Evolutionary conservation across 2,113 vertebrate species (phyloP), one percentile per base, ranked within the genome.

Genomic region (Syngnathus typhle): DNA sequence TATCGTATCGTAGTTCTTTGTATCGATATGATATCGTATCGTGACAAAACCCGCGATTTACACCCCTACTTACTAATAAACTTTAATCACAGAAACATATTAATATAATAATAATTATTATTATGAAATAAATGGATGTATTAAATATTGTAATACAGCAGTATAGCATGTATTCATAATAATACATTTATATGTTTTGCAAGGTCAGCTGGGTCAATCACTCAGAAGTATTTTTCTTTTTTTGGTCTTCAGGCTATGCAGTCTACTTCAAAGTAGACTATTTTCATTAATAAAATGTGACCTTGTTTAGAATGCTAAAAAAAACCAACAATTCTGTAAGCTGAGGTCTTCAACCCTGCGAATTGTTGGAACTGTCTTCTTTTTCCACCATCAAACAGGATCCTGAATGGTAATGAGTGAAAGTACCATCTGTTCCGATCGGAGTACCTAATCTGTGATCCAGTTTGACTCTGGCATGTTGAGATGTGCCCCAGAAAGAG

Each of bases 401-500:
- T 65, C 49, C 70, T 23, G 52, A 72, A 51, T 70, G 38, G 60
- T 65, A 68, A 67, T 7, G 23, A 65, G 65, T 71, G 73, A 85
- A 82, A 75, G 59, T 61, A 51, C 81, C 80, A 78, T 88, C 84
- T 88, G 79, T 80, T 85, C 77, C 70, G 66, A 82, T 85, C 81
- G 69, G 60, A 73, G 82, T 81, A 78, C 65, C 76, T 76, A 60
- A 73, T 78, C 72, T 79, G 68, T 73, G 81, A 88, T 87, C 74
- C 77, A 70, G 76, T 87, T 76, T 74, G 80, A 71, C 68, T 79
- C 69, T 73, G 76, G 62, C 75, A 72, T 76, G 78, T 62, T 79
- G 82, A 80, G 71, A 82, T 76, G 81, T 47, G 72, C 78, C 85
- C 84, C 80, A 86, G 84, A 86, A 82, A 84, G 66, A 80, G 78